Evolutionary conservation across 92 coral and sea anemone genomes (phyloP).

Genomic region (Porites evermanni): DNA sequence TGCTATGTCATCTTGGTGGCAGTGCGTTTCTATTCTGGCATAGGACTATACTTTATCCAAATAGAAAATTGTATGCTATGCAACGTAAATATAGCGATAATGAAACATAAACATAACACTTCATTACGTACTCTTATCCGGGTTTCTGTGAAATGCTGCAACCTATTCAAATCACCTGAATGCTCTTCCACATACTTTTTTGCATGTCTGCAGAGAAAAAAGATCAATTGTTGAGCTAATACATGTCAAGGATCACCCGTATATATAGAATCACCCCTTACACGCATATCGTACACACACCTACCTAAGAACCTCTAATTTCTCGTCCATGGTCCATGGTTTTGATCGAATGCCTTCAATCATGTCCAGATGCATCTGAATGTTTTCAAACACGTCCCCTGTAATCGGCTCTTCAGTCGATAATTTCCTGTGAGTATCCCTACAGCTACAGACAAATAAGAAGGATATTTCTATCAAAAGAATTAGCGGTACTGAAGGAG

Average conservation of each 20-base stretch:
- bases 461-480: neutral
- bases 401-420: slow-evolving; percentile 27
- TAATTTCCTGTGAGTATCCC: slow-evolving; percentile 8
- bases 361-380: slow-evolving; percentile 72
- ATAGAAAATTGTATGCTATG: too few relatives aligned
- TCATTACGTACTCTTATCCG: slow-evolving; percentile 70
- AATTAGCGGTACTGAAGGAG: neutral
- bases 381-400: slow-evolving; percentile 61
- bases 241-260: too few relatives aligned
- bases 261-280: too few relatives aligned
- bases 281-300: neutral
- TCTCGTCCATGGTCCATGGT: slow-evolving; percentile 68
- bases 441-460: neutral
- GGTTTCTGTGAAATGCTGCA: slow-evolving; percentile 70
- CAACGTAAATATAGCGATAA: too few relatives aligned
- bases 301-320: slow-evolving; percentile 66
- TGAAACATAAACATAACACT: neutral
- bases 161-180: slow-evolving; percentile 61
- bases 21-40: too few relatives aligned
- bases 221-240: too few relatives aligned
- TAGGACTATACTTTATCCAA: too few relatives aligned
- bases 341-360: slow-evolving; percentile 69
- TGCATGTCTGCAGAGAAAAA: slow-evolving; percentile 43
- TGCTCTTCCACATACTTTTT: slow-evolving; percentile 68
- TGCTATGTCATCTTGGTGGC: too few relatives aligned